Evolutionary conservation across 2,888 invertebrate species (phyloP).

Genomic region (Lamellibrachia satsuma): DNA sequence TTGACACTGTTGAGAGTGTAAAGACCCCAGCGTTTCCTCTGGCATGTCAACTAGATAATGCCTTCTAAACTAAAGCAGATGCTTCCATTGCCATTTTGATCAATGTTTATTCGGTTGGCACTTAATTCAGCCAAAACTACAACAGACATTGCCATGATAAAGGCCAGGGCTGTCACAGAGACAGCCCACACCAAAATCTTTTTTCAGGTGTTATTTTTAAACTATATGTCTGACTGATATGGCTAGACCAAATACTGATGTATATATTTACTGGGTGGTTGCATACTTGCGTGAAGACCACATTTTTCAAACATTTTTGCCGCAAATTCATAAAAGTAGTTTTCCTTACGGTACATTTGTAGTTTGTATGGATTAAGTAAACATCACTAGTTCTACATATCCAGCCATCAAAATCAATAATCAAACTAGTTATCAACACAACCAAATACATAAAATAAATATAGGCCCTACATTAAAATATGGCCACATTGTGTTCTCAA

Average conservation of each 20-base stretch:
- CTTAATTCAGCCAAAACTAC: neutral
- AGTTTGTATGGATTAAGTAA: neutral
- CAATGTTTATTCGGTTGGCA: neutral
- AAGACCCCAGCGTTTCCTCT: neutral
- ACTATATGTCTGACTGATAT: neutral
- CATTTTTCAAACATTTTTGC: neutral
- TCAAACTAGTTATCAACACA: neutral
- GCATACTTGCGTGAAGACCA: neutral
- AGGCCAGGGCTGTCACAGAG: neutral
- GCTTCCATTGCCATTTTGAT: slow-evolving; percentile 17
- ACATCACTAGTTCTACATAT: neutral
- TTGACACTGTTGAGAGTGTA: neutral
- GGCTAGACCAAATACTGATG: neutral
- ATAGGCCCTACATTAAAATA: neutral
- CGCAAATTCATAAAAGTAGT: neutral
- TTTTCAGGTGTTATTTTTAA: neutral
- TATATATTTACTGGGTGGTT: neutral
- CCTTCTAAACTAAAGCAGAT: neutral
- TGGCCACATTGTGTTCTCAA: neutral
- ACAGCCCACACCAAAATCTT: neutral
- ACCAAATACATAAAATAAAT: neutral
- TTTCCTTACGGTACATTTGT: neutral
- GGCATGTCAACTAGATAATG: neutral
- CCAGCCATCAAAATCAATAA: neutral
- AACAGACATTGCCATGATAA: neutral